These are phyloP conservation scores for Ligdia adustata DNA, from an alignment of 2,888 invertebrate species.

Conservation along the genomic window DNA sequence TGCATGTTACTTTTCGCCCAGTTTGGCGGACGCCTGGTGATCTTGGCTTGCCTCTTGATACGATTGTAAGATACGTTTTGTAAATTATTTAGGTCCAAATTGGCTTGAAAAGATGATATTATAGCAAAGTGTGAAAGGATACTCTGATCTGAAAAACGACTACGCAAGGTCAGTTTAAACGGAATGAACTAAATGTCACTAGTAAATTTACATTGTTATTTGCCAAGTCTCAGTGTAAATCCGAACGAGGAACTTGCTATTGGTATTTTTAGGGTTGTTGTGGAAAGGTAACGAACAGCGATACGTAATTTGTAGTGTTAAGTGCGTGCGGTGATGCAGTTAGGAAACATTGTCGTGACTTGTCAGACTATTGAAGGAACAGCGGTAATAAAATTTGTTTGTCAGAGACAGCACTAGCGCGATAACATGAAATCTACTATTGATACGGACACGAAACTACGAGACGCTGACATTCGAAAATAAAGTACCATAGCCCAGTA, in stretches of 20 bases:
- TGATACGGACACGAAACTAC: constrained; percentile 54
- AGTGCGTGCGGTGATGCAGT: constrained; percentile 67
- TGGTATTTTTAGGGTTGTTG: constrained; percentile 27
- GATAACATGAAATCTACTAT: constrained; percentile 53
- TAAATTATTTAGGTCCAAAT: neutral
- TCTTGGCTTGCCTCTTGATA: constrained; percentile 59
- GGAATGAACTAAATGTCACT: constrained; percentile 25
- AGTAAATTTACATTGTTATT: constrained; percentile 28
- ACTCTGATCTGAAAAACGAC: constrained; percentile 20
- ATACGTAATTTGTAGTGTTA: constrained; percentile 49
- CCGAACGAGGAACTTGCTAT: constrained; percentile 6
- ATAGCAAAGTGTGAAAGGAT: constrained; percentile 25
- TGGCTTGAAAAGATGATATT: constrained; percentile 22
- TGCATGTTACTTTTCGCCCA: constrained; percentile 44
- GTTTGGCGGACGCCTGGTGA: constrained; percentile 37
- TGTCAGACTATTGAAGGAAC: constrained; percentile 59
- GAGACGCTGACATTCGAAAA: constrained; percentile 18
- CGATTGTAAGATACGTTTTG: neutral
- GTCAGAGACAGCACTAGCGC: constrained; percentile 49
- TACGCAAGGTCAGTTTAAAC: constrained; percentile 32
- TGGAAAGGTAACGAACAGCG: constrained; percentile 34
- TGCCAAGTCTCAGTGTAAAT: constrained; percentile 5
- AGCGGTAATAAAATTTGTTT: constrained; percentile 69
- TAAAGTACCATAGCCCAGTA: neutral
- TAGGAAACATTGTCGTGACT: constrained; percentile 69